phyloP scores from a whole-genome alignment of 2,888 invertebrate species.

The Himalopsyche kuldschensis region DNA sequence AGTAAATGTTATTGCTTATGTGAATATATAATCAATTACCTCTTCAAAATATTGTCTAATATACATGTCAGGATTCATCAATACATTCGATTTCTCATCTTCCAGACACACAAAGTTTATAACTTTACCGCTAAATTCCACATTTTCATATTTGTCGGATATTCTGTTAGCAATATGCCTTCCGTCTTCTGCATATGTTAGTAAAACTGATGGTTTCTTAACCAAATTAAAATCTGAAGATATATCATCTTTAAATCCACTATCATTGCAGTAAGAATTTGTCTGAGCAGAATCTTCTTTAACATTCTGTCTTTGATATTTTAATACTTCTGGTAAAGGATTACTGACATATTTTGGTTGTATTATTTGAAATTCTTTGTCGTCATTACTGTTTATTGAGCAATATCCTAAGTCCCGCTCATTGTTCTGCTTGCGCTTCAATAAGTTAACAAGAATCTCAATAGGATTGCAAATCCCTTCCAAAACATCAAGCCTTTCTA shows the following conservation, averaged over 20 bases:
- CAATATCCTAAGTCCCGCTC: slow-evolving; percentile 48
- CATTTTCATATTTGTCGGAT: slow-evolving; percentile 52
- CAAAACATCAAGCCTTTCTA: slow-evolving; percentile 58
- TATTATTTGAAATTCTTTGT: slow-evolving; percentile 50
- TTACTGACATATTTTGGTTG: slow-evolving; percentile 48
- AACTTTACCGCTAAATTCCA: slow-evolving; percentile 43
- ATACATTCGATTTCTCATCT: slow-evolving; percentile 56
- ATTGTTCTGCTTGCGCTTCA: slow-evolving; percentile 50
- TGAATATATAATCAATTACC: slow-evolving; percentile 44
- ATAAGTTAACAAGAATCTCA: slow-evolving; percentile 20
- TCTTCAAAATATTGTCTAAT: slow-evolving; percentile 62
- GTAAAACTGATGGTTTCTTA: slow-evolving; percentile 50
- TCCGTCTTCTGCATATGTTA: slow-evolving; percentile 61
- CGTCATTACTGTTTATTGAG: slow-evolving; percentile 48
- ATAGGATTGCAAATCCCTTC: slow-evolving; percentile 55
- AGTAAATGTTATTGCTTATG: too few relatives aligned
- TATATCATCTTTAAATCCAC: not conserved
- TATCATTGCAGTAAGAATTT: not conserved
- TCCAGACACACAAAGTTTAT: slow-evolving; percentile 52
- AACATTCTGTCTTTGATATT: slow-evolving; percentile 4
- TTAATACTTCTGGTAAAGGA: slow-evolving; percentile 52
- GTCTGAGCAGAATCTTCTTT: not conserved
- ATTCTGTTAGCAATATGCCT: slow-evolving; percentile 53
- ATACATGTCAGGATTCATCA: slow-evolving; percentile 59
- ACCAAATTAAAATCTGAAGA: slow-evolving; percentile 13